Conservation (phyloP, 2,797 vertebrate genomes). For the Xiphophorus birchmanni region DNA sequence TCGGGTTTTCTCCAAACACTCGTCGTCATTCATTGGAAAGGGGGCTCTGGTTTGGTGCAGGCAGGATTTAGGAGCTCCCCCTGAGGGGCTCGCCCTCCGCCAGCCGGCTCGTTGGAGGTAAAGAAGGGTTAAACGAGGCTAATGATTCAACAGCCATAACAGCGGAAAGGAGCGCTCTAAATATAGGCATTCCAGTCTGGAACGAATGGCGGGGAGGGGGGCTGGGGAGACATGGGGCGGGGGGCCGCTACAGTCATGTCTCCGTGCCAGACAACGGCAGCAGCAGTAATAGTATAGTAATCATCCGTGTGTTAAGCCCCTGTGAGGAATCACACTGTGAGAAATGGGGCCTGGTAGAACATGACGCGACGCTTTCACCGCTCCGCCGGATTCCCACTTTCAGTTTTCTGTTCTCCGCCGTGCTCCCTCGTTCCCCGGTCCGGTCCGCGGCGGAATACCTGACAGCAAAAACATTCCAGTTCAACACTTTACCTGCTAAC, state of each 20-base stretch:
- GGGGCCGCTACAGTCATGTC: slow-evolving; percentile 46
- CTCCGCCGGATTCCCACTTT: slow-evolving; percentile 8
- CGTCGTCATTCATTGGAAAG: slow-evolving; percentile 25
- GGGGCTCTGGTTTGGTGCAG: slow-evolving; percentile 13
- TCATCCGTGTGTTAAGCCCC: slow-evolving; percentile 54
- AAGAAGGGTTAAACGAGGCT: slow-evolving; percentile 82
- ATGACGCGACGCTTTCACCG: slow-evolving; percentile 55
- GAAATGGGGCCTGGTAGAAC: slow-evolving; percentile 64
- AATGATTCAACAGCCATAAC: slow-evolving; percentile 82
- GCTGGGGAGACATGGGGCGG: slow-evolving; percentile 5
- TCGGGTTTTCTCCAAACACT: slow-evolving; percentile 8
- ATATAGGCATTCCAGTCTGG: slow-evolving; percentile 82
- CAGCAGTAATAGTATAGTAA: slow-evolving; percentile 59
- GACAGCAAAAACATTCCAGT: not conserved
- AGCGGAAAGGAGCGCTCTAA: slow-evolving; percentile 81
- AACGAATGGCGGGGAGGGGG: slow-evolving; percentile 47
- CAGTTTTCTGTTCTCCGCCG: slow-evolving; percentile 9
- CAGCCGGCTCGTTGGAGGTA: slow-evolving; percentile 65
- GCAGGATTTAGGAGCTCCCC: slow-evolving; percentile 35
- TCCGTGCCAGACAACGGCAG: slow-evolving; percentile 73
- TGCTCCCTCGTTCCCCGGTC: not conserved
- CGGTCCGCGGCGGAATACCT: not conserved
- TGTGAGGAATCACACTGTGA: slow-evolving; percentile 47
- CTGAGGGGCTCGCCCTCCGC: slow-evolving; percentile 62
- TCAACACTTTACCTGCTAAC: not conserved